Conservation (phyloP, 1,140 invertebrate species). For the Aphis gossypii region DNA sequence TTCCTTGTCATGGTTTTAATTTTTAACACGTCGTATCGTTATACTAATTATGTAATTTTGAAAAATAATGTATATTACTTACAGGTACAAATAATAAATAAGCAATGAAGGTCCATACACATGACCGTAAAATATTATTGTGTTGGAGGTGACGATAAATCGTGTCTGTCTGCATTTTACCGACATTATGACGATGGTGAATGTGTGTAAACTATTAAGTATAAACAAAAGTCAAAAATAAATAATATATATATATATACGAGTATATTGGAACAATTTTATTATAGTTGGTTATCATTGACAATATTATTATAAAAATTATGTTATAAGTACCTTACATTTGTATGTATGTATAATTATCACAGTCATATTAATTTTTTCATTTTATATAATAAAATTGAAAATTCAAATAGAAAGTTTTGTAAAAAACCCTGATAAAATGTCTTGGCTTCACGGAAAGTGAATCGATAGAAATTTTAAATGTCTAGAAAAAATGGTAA, state of each 20-base stretch:
- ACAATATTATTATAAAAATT: background rate
- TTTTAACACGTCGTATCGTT: background rate
- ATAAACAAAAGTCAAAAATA: background rate
- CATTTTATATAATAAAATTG: no score
- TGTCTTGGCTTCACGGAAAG: background rate
- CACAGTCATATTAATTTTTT: no score
- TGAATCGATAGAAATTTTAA: background rate
- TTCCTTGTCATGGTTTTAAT: background rate
- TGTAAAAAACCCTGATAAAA: background rate
- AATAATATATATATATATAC: no score
- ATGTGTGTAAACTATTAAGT: background rate
- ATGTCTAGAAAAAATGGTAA: background rate
- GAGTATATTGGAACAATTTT: background rate
- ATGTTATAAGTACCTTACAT: background rate
- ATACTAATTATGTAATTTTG: background rate
- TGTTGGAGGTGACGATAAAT: background rate
- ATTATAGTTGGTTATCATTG: no score
- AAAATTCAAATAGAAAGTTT: background rate
- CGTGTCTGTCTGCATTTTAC: background rate
- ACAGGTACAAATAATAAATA: background rate
- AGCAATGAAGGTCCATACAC: background rate
- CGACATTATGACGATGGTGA: background rate
- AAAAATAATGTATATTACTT: background rate
- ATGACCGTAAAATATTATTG: background rate
- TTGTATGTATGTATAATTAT: no score